These are phyloP conservation scores for Lepidochrysops patricia DNA, from an alignment of 2,888 invertebrate species.

Conservation along the genomic window DNA sequence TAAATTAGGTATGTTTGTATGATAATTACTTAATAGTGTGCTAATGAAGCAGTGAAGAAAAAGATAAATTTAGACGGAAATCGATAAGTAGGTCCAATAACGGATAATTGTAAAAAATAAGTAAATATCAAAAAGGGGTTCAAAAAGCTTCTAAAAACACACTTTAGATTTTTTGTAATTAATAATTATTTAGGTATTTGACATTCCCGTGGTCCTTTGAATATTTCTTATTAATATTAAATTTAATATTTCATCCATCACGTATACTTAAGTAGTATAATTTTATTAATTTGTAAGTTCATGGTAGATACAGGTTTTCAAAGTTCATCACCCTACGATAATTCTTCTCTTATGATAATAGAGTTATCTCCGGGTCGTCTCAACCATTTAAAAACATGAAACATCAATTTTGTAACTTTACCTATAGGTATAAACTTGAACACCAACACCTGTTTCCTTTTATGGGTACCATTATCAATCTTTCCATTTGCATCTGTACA, in stretches of 20 bases:
- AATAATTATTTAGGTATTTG: too few relatives aligned
- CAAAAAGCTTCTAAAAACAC: background rate
- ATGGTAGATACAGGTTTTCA: background rate
- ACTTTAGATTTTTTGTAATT: too few relatives aligned
- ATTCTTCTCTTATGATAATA: constrained; percentile 1
- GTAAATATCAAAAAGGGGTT: too few relatives aligned
- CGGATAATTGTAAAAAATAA: background rate
- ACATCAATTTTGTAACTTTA: background rate
- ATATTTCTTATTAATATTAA: too few relatives aligned
- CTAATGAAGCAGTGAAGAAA: background rate
- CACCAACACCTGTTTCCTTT: background rate
- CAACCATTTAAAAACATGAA: background rate
- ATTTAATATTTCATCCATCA: too few relatives aligned
- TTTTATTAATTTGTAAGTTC: too few relatives aligned
- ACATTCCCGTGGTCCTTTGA: too few relatives aligned
- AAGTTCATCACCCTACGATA: background rate
- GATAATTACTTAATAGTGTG: background rate
- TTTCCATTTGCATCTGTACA: background rate
- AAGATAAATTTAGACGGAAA: background rate
- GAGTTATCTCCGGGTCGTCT: background rate
- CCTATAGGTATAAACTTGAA: background rate
- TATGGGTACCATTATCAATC: background rate
- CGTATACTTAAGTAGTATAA: too few relatives aligned
- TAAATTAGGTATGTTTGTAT: background rate
- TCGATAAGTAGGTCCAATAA: background rate